Evolutionary conservation across 2,797 vertebrate species (phyloP).

Genomic region (Channa striata): DNA sequence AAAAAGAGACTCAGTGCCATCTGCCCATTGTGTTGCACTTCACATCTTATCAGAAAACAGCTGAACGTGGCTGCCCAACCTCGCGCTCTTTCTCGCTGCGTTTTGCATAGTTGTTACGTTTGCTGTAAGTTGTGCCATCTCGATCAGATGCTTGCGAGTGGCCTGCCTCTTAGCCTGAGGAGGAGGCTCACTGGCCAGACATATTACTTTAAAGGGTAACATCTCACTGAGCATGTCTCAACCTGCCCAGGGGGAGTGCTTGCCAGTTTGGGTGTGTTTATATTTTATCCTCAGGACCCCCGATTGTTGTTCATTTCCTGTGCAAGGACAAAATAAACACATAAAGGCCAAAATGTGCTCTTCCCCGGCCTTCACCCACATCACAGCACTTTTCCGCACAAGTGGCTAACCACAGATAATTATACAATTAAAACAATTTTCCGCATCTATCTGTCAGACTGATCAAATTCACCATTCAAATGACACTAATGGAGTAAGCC

Average conservation of each 20-base stretch:
- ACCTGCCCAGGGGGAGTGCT: slow-evolving; percentile 65
- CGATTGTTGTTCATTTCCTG: slow-evolving; percentile 81
- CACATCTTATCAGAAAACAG: slow-evolving; percentile 45
- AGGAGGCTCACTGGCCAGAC: slow-evolving; percentile 66
- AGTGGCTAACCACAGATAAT: slow-evolving; percentile 80
- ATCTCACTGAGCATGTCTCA: slow-evolving; percentile 71
- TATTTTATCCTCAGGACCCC: slow-evolving; percentile 75
- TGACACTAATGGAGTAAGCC: slow-evolving; percentile 71
- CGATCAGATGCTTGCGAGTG: slow-evolving; percentile 55
- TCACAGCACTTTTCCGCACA: slow-evolving; percentile 76
- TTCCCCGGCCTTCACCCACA: slow-evolving; percentile 72
- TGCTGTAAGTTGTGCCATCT: slow-evolving; percentile 58
- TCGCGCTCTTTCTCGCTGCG: slow-evolving; percentile 5
- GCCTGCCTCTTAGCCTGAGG: slow-evolving; percentile 51
- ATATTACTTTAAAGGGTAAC: slow-evolving; percentile 71
- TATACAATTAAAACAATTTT: slow-evolving; percentile 86
- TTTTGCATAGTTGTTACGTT: slow-evolving; percentile 52
- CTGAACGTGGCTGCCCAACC: slow-evolving; percentile 39
- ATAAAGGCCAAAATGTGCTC: slow-evolving; percentile 71
- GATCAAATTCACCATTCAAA: slow-evolving; percentile 78
- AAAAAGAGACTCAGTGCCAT: slow-evolving; percentile 28
- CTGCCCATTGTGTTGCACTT: slow-evolving; percentile 27
- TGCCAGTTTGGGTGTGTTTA: slow-evolving; percentile 62
- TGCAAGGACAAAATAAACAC: slow-evolving; percentile 76
- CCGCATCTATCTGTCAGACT: slow-evolving; percentile 79